Conservation (phyloP, 2,113 vertebrate species). For the Rhinichthys klamathensis region DNA sequence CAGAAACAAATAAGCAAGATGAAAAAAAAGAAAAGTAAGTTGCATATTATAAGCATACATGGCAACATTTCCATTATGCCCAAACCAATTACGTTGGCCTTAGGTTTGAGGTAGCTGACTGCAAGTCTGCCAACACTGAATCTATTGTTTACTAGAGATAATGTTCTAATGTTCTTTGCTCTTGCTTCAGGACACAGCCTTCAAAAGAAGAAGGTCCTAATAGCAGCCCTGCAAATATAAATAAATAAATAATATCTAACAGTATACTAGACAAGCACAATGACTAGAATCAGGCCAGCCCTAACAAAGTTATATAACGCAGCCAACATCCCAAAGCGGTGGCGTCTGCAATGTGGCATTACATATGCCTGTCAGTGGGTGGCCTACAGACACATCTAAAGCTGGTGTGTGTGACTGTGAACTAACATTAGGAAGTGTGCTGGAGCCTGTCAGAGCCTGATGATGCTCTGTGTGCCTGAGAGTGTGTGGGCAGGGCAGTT, state of each 20-base stretch:
- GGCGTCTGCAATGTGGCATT: not conserved
- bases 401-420: not conserved
- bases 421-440: constrained; percentile 11
- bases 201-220: constrained; percentile 75
- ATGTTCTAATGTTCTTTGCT: constrained; percentile 38
- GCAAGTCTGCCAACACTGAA: constrained; percentile 62
- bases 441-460: constrained; percentile 34
- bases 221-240: constrained; percentile 62
- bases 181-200: constrained; percentile 65
- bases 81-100: not conserved
- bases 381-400: not conserved
- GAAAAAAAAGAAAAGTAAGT: too few species aligned
- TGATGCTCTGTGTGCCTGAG: constrained; percentile 19
- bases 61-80: not conserved
- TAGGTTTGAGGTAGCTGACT: not conserved
- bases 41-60: not conserved
- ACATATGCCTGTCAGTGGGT: constrained; percentile 18
- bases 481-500: constrained; percentile 14
- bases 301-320: not conserved
- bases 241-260: not conserved
- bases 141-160: constrained; percentile 72
- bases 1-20: not conserved
- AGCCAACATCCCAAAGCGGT: not conserved
- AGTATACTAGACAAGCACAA: constrained; percentile 6
- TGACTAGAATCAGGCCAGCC: not conserved